phyloP scores from a whole-genome alignment of 2,797 vertebrate genomes.

The Okamejei kenojei region DNA sequence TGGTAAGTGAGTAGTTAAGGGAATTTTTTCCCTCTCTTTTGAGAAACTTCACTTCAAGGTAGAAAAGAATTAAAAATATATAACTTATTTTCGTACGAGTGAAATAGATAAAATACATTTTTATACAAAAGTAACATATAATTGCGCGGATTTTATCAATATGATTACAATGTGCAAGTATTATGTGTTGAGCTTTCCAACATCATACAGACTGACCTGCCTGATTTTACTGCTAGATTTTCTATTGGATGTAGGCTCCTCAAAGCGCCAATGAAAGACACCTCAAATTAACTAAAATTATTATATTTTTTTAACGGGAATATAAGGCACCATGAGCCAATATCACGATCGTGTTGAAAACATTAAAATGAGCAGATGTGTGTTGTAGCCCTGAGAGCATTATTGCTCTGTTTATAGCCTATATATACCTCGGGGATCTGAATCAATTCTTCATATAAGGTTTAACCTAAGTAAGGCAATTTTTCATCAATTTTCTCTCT shows the following conservation, averaged over 20 bases:
- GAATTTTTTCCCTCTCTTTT: background rate
- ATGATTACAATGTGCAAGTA: background rate
- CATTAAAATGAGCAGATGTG: background rate
- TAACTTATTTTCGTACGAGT: background rate
- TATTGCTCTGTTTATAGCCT: background rate
- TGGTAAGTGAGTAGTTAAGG: background rate
- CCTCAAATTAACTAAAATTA: background rate
- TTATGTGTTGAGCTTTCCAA: background rate
- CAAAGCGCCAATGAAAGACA: background rate
- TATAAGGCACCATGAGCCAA: background rate
- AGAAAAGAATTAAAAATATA: background rate
- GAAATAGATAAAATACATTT: background rate
- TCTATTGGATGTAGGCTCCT: background rate
- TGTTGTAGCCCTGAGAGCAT: background rate
- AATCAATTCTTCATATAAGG: background rate
- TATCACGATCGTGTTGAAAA: background rate
- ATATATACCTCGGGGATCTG: background rate
- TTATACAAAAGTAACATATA: background rate
- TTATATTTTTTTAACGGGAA: background rate
- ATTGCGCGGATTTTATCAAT: background rate
- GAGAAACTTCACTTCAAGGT: background rate
- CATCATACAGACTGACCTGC: background rate
- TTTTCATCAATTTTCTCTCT: background rate
- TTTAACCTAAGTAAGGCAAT: constrained; percentile 23
- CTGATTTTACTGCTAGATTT: background rate